These are phyloP conservation scores for Crocuta crocuta DNA, from an alignment of 2,113 vertebrate species.

Conservation along the genomic window DNA sequence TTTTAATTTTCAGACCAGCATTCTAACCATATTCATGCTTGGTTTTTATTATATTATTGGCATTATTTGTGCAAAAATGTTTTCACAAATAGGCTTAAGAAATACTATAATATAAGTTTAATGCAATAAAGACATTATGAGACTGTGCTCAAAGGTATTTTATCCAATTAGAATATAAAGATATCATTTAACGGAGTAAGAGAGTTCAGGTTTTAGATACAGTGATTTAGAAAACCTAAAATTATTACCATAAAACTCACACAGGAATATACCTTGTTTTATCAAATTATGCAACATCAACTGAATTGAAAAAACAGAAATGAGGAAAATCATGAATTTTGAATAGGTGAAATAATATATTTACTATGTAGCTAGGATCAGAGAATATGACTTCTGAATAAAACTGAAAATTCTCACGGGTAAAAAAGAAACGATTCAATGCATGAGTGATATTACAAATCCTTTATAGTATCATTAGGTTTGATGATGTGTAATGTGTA, in stretches of 20 bases:
- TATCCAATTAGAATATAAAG: constrained; percentile 27
- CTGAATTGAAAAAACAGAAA: not conserved
- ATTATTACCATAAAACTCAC: not conserved
- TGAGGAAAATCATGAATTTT: not conserved
- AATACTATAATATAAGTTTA: not conserved
- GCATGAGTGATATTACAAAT: not conserved
- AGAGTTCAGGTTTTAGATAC: not conserved
- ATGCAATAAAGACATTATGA: not conserved
- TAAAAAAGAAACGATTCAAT: not conserved
- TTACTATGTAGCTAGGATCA: not conserved
- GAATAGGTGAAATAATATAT: not conserved
- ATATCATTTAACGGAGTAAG: not conserved
- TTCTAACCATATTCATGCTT: not conserved
- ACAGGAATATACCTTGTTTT: constrained; percentile 1
- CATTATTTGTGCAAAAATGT: not conserved
- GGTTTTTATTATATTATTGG: constrained; percentile 27
- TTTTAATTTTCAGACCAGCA: constrained; percentile 44
- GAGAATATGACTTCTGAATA: not conserved
- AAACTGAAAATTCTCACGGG: not conserved
- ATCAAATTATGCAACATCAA: constrained; percentile 19
- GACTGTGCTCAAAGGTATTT: not conserved
- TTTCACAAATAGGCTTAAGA: constrained; percentile 39
- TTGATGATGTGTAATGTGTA: not conserved
- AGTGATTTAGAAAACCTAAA: constrained; percentile 42
- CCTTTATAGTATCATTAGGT: not conserved